These are phyloP conservation scores for Azorinus chamasolen DNA, from an alignment of 2,888 invertebrate species.

Conservation along the genomic window DNA sequence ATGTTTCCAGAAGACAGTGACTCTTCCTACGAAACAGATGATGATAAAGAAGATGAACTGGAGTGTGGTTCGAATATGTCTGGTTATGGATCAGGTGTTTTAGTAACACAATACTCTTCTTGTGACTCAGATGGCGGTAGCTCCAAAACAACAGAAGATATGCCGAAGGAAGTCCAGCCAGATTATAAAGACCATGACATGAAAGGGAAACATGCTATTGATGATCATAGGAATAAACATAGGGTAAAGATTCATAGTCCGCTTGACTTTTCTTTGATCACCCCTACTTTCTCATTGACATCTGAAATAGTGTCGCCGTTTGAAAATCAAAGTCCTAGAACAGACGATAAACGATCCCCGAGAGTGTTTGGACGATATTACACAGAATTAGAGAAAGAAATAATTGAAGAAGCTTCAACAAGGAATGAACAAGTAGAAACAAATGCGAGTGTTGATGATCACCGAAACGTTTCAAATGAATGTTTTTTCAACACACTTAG, in stretches of 20 bases:
- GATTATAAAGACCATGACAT: too few relatives aligned
- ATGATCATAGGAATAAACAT: neutral
- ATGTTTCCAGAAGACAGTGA: conserved; percentile 50
- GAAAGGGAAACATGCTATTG: too few relatives aligned
- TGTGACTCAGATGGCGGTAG: conserved; percentile 41
- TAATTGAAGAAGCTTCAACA: neutral
- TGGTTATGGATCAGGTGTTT: conserved; percentile 42
- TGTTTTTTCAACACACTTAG: too few relatives aligned
- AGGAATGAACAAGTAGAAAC: neutral
- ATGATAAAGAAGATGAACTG: conserved; percentile 4
- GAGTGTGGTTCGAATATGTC: conserved; percentile 35
- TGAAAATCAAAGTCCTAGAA: conserved; percentile 8
- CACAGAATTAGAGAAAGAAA: conserved; percentile 49
- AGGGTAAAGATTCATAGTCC: neutral
- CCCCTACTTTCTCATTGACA: conserved; percentile 34
- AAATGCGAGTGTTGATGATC: too few relatives aligned
- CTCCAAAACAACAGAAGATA: neutral
- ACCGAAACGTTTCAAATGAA: too few relatives aligned
- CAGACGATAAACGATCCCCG: conserved; percentile 26
- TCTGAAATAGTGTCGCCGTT: conserved; percentile 18
- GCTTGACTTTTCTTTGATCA: conserved; percentile 17
- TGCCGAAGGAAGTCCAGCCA: neutral
- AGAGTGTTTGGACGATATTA: conserved; percentile 57
- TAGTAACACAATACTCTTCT: conserved; percentile 53
- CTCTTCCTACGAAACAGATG: conserved; percentile 15